Evolutionary conservation across 1,140 invertebrate species (phyloP).

Genomic region (Trichoplusia ni): DNA sequence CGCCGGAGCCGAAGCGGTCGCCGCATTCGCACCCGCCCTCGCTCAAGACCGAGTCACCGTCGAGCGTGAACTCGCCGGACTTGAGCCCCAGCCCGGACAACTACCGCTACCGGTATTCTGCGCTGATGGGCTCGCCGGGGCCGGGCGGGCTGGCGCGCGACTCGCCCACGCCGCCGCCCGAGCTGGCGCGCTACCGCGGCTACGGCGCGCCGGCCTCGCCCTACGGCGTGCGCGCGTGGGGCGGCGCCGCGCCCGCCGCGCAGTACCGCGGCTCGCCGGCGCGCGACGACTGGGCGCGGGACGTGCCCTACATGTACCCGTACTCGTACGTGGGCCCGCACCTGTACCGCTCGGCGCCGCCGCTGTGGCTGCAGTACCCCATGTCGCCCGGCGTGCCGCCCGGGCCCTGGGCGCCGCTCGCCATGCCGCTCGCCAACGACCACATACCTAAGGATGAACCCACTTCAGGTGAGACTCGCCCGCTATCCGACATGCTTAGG

Average conservation of each 20-base stretch:
- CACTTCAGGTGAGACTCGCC: conserved; percentile 65
- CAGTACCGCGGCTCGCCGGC: conserved; percentile 43
- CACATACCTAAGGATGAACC: conserved; percentile 77
- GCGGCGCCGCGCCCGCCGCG: conserved; percentile 32
- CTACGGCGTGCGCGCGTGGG: conserved; percentile 42
- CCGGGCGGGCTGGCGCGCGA: conserved; percentile 37
- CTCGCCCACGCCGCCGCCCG: conserved; percentile 47
- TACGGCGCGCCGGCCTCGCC: conserved; percentile 51
- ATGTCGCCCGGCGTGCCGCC: conserved; percentile 56
- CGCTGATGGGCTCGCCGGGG: conserved; percentile 47
- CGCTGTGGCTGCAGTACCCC: conserved; percentile 55
- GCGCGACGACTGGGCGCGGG: conserved; percentile 55
- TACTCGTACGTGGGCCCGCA: conserved; percentile 53
- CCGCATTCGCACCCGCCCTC: conserved; percentile 65
- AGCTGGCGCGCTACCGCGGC: conserved; percentile 42
- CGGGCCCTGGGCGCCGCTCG: conserved; percentile 69
- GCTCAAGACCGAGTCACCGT: conserved; percentile 69
- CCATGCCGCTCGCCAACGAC: conserved; percentile 73
- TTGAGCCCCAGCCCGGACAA: conserved; percentile 67
- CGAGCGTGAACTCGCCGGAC: conserved; percentile 69
- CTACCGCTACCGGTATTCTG: conserved; percentile 64
- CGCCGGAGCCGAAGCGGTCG: conserved; percentile 61
- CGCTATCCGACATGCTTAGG: too few relatives aligned
- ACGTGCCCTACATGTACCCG: conserved; percentile 54
- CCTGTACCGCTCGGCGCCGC: conserved; percentile 61